phyloP scores from a whole-genome alignment of 2,113 vertebrate genomes.

The Gobio gobio region DNA sequence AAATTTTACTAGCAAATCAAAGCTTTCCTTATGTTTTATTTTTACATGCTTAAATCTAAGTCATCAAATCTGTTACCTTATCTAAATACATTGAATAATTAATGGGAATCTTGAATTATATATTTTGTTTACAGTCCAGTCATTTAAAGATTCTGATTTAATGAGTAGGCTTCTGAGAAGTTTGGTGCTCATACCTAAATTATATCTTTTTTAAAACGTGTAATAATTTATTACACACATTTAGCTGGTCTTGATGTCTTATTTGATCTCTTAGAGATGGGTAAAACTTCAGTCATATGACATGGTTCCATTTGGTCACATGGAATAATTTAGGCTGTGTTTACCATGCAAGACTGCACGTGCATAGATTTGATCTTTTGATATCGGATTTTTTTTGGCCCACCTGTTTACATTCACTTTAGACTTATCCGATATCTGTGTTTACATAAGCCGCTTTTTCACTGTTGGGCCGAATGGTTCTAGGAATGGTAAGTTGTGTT shows the following conservation, averaged over 20 bases:
- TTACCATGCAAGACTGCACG: no score
- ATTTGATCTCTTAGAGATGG: not conserved
- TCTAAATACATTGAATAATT: not conserved
- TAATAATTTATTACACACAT: not conserved
- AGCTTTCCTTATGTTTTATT: not conserved
- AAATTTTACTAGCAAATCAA: not conserved
- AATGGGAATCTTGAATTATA: slow-evolving; percentile 10
- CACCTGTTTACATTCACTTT: no score
- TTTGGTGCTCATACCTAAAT: not conserved
- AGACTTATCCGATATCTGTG: no score
- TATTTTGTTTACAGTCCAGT: slow-evolving; percentile 20
- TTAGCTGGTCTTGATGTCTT: slow-evolving; percentile 6
- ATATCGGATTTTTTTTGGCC: no score
- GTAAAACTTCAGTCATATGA: not conserved
- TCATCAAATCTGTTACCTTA: not conserved
- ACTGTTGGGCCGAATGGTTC: no score
- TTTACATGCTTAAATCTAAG: not conserved
- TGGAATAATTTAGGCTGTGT: not conserved
- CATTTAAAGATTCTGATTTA: slow-evolving; percentile 21
- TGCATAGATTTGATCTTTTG: no score
- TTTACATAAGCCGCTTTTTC: no score
- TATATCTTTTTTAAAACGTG: not conserved
- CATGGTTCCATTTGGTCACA: not conserved
- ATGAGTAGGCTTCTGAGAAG: not conserved
- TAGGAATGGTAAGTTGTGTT: no score